Evolutionary conservation across 2,888 invertebrate genomes (phyloP).

Genomic region (Aleiodes alternator): DNA sequence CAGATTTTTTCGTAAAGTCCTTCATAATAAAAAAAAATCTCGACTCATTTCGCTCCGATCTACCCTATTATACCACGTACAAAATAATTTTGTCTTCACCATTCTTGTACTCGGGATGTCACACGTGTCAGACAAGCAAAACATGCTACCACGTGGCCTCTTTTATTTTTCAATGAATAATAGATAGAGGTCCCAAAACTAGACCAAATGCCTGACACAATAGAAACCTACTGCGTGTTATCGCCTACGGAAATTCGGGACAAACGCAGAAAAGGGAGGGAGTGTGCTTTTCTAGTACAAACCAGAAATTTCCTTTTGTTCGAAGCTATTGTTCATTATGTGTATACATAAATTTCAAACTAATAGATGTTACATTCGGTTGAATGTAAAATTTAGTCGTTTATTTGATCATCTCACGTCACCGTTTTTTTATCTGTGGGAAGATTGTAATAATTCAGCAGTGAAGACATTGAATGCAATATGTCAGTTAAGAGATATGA

Average conservation of each 20-base stretch:
- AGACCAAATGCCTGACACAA: conserved; percentile 18
- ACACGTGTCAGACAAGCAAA: conserved; percentile 12
- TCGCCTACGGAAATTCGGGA: conserved; percentile 16
- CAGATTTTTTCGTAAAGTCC: too few relatives aligned
- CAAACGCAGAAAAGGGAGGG: background rate
- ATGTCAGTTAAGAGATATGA: too few relatives aligned
- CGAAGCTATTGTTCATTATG: background rate
- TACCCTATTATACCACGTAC: too few relatives aligned
- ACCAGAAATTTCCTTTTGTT: conserved; percentile 15
- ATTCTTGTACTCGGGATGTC: background rate
- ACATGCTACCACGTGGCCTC: conserved; percentile 23
- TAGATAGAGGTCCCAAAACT: conserved; percentile 15
- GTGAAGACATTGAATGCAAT: too few relatives aligned
- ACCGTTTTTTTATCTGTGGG: too few relatives aligned
- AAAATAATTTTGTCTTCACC: too few relatives aligned
- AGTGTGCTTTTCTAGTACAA: background rate
- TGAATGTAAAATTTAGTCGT: background rate
- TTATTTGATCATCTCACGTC: background rate
- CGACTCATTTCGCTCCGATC: too few relatives aligned
- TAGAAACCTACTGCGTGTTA: background rate
- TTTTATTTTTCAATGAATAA: background rate
- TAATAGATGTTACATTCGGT: conserved; percentile 11
- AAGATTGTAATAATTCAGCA: too few relatives aligned
- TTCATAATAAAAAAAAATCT: too few relatives aligned
- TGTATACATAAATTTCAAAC: background rate